Evolutionary conservation across 2,113 vertebrate genomes (phyloP).

Genomic region (Pimephales promelas): DNA sequence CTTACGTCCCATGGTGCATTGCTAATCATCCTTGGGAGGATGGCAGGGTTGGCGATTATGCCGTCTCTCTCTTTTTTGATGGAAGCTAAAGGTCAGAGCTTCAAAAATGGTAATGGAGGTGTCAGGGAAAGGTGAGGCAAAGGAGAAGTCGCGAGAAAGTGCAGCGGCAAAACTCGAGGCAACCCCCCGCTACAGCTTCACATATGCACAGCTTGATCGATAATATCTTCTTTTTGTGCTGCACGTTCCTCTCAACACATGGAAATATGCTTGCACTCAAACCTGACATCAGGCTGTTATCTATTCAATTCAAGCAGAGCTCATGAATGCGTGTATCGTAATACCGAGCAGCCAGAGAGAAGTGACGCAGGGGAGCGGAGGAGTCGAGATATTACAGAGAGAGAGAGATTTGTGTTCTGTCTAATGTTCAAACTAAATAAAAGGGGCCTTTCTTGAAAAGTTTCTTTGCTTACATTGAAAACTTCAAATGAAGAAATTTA

Average conservation of each 20-base stretch:
- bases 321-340: background rate
- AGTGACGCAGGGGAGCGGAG: conserved; percentile 45
- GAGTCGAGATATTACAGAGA: conserved; percentile 28
- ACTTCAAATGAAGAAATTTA: background rate
- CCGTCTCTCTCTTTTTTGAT: conserved; percentile 50
- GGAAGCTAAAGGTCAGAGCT: conserved; percentile 65
- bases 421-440: conserved; percentile 37
- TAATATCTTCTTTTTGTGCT: background rate
- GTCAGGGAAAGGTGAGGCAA: conserved; percentile 50
- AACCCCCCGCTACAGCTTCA: conserved; percentile 52
- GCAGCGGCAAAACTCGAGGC: conserved; percentile 49
- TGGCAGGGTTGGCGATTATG: conserved; percentile 66
- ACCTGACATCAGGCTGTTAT: conserved; percentile 34
- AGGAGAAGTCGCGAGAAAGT: conserved; percentile 44
- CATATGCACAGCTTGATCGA: conserved; percentile 30
- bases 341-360: conserved; percentile 40
- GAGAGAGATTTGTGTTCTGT: conserved; percentile 31
- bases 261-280: conserved; percentile 50
- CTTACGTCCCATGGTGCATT: conserved; percentile 61
- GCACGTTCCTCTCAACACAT: conserved; percentile 53
- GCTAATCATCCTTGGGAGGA: conserved; percentile 69
- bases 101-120: conserved; percentile 62
- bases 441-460: conserved; percentile 8
- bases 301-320: conserved; percentile 24
- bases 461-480: conserved; percentile 10